Percentiles rank a stretch among this genome's conserved stretches.
These are phyloP conservation scores for Fragum whitleyi DNA, from an alignment of 2,888 invertebrate genomes.

Conservation along the genomic window DNA sequence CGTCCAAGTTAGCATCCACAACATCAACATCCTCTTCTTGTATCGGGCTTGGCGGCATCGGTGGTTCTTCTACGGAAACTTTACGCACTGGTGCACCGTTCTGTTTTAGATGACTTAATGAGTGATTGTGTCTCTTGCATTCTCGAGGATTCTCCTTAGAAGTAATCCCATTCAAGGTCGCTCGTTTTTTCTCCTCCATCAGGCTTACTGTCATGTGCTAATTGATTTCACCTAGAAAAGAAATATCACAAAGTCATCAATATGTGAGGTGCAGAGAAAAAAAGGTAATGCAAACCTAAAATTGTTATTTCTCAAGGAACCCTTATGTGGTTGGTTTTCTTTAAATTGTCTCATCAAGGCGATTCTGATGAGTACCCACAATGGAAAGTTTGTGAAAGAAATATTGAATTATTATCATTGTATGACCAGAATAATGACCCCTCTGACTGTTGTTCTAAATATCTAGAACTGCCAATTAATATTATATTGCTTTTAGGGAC, in stretches of 20 bases:
- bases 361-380: too few species aligned
- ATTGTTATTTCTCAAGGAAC: too few species aligned
- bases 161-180: slow-evolving; percentile 11
- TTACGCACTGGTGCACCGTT: slow-evolving; percentile 40
- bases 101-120: slow-evolving; percentile 26
- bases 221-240: slow-evolving; percentile 7
- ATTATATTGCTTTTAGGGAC: too few species aligned
- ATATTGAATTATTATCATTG: too few species aligned
- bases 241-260: neutral
- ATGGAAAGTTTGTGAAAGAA: too few species aligned
- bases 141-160: slow-evolving; percentile 10
- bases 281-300: too few species aligned
- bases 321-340: too few species aligned
- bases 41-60: slow-evolving; percentile 43
- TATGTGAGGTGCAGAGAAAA: too few species aligned
- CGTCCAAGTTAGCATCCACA: slow-evolving; percentile 29
- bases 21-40: slow-evolving; percentile 37
- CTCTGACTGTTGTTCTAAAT: too few species aligned
- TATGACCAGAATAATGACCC: too few species aligned
- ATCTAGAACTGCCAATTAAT: too few species aligned
- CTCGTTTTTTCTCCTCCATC: slow-evolving; percentile 1
- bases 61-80: slow-evolving; percentile 33
- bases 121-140: slow-evolving; percentile 23
- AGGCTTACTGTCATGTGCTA: slow-evolving; percentile 18
- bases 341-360: too few species aligned